Evolutionary conservation across 1,140 invertebrate species (phyloP), one percentile per base, ranked within the genome.

Genomic region (Telenomus remus): DNA sequence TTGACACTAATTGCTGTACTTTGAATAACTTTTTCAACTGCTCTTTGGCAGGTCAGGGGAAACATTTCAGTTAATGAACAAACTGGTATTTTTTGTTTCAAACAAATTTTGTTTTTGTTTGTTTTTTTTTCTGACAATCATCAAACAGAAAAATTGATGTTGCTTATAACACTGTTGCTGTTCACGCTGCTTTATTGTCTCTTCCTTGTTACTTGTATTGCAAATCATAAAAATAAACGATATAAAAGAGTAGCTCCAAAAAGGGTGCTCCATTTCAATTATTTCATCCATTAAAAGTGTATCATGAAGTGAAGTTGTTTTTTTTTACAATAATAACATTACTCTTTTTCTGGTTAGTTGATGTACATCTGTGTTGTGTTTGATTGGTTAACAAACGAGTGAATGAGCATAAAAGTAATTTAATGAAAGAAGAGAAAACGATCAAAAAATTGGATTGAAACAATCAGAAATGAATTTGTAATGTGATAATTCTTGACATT

Each of bases 101-200:
- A 39, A 11, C n/a, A 39, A 39, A 1, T 39, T n/a, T 39, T 13
- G 13, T 35, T 19, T 6, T 47, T 27, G 6, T 27, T 27, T 27
- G 6, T 61, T 42, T 50, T 50, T 60, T 53, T 46, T 27, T 6
- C 35, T 55, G 56, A 69, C 59, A 54, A 61, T 55, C 37, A 46
- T 59, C 33, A 27, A 49, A 39, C n/a, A 39, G 33, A 57, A 57
- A 51, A 57, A 34, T 70, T 64, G 60, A 78, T 78, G 65, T 78
- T 46, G 75, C 75, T 78, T 78, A 64, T 78, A 78, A 78, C 75
- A 78, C 63, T n/a, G 69, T 69, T 78, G 75, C 69, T 69, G 54
- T 68, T 73, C 64, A 72, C 69, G 69, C 63, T 72, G 75, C 69
- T 78, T 78, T 69, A 39, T 64, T 69, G 44, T 66, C 43, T 69